A percentile compares a stretch with the other conserved stretches of the same genome.
phyloP scores from a whole-genome alignment of 2,797 vertebrate genomes.

The Pangasius larnaudii region DNA sequence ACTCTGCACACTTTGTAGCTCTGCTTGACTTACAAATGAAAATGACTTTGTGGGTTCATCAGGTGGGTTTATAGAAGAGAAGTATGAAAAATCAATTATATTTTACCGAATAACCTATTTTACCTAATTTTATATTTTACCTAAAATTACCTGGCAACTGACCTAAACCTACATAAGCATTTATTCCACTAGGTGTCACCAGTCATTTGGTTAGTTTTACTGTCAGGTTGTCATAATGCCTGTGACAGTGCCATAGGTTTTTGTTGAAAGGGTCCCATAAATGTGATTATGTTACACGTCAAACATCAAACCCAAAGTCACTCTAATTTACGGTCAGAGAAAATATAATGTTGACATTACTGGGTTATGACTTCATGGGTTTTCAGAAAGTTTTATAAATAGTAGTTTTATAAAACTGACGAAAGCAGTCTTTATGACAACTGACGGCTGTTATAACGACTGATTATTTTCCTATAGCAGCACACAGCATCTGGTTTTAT shows the following conservation, averaged over 20 bases:
- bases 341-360: not conserved
- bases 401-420: not conserved
- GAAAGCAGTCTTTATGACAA: not conserved
- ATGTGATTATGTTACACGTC: not conserved
- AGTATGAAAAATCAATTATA: not conserved
- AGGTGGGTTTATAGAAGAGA: slow-evolving; percentile 11
- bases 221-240: not conserved
- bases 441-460: not conserved
- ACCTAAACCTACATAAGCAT: not conserved
- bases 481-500: not conserved
- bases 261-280: not conserved
- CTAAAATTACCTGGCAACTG: not conserved
- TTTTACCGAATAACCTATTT: not conserved
- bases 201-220: not conserved
- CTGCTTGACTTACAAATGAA: slow-evolving; percentile 41
- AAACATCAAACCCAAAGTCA: not conserved
- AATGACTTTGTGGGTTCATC: slow-evolving; percentile 1
- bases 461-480: not conserved
- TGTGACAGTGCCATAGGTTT: not conserved
- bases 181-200: not conserved
- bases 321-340: not conserved
- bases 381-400: not conserved
- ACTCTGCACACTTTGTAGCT: slow-evolving; percentile 65
- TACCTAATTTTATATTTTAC: not conserved
- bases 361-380: not conserved